A percentile compares a stretch with the other conserved stretches of the same genome.
Evolutionary conservation across 2,888 invertebrate genomes (phyloP).

Genomic region (Sarcophaga rosellei): DNA sequence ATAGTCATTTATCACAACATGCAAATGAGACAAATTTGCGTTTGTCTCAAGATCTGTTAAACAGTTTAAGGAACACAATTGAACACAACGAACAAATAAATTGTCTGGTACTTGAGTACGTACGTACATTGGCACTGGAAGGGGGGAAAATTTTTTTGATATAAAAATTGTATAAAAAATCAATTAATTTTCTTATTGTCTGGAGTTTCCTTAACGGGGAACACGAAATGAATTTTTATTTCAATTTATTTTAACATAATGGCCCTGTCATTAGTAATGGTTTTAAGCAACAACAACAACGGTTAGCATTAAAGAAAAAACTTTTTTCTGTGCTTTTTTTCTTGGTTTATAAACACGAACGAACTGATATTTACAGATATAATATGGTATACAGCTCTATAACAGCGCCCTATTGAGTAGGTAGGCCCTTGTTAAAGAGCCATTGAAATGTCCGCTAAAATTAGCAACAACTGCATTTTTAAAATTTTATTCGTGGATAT

Average conservation of each 20-base stretch:
- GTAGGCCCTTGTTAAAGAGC: conserved; percentile 49
- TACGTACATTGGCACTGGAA: not conserved
- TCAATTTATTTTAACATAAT: conserved; percentile 68
- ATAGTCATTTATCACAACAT: conserved; percentile 26
- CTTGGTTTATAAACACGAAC: not conserved
- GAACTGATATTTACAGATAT: not conserved
- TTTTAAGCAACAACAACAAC: conserved; percentile 34
- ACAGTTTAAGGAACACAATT: not conserved
- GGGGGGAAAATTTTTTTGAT: not conserved
- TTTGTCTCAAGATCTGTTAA: not conserved
- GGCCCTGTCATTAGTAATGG: conserved; percentile 65
- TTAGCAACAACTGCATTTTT: conserved; percentile 62
- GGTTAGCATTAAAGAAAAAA: not conserved
- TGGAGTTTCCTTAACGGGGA: conserved; percentile 23
- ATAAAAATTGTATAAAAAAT: conserved; percentile 51
- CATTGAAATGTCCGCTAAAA: conserved; percentile 66
- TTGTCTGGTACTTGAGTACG: too few species aligned
- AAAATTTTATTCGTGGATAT: conserved; percentile 41
- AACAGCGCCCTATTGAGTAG: conserved; percentile 13
- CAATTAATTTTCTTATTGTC: conserved; percentile 58
- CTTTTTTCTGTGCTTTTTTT: not conserved
- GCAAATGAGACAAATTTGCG: conserved; percentile 44
- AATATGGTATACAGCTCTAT: too few species aligned
- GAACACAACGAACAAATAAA: too few species aligned
- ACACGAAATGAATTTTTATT: conserved; percentile 62